A percentile compares a stretch with the other conserved stretches of the same genome.
Evolutionary conservation across 2,797 vertebrate genomes (phyloP).

Genomic region (Poeciliopsis paucimaculata): DNA sequence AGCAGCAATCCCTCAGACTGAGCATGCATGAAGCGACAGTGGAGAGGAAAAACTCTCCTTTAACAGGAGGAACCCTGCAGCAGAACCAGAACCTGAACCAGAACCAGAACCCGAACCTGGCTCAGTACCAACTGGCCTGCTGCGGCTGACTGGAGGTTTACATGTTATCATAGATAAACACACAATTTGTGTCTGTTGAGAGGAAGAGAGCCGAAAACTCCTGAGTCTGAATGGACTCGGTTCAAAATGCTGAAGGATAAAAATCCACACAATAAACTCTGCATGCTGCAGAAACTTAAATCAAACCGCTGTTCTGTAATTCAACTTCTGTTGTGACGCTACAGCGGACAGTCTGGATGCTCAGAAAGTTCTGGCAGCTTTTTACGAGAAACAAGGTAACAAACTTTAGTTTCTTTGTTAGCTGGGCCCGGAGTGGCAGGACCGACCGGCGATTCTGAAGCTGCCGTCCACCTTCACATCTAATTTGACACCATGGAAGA

Average conservation of each 20-base stretch:
- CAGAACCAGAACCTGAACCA: too few relatives aligned
- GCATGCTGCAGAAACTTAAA: background rate
- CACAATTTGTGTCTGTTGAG: too few relatives aligned
- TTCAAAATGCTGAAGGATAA: background rate
- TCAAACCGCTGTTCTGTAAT: background rate
- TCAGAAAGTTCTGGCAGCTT: conserved; percentile 21
- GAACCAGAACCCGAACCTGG: too few relatives aligned
- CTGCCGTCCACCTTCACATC: conserved; percentile 5
- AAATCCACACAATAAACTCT: background rate
- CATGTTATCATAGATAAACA: background rate
- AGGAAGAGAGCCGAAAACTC: background rate
- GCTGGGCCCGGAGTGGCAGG: conserved; percentile 14
- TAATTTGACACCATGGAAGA: conserved; percentile 25
- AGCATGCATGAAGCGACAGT: too few relatives aligned
- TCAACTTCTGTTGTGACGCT: too few relatives aligned
- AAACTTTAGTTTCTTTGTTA: conserved; percentile 30
- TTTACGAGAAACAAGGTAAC: background rate
- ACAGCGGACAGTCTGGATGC: too few relatives aligned
- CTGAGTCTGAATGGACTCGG: background rate
- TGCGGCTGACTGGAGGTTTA: too few relatives aligned
- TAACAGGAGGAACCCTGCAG: too few relatives aligned
- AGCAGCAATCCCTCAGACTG: too few relatives aligned
- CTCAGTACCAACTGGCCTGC: too few relatives aligned
- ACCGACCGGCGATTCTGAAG: conserved; percentile 23
- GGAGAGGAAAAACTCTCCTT: too few relatives aligned